Evolutionary conservation across 2,113 vertebrate genomes (phyloP).

Genomic region (Halcyon senegalensis): DNA sequence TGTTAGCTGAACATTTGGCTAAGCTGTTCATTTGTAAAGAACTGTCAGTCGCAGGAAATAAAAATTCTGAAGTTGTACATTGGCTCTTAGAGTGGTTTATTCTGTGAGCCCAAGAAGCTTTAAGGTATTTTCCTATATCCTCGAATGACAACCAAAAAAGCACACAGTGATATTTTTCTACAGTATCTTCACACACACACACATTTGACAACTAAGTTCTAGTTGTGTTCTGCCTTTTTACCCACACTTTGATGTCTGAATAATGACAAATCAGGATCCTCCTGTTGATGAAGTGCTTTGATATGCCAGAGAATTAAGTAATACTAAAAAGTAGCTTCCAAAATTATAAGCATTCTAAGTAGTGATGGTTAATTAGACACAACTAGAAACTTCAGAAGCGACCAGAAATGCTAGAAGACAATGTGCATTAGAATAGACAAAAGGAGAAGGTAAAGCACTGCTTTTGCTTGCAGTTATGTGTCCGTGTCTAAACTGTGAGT

Average conservation of each 20-base stretch:
- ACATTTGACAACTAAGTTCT: neutral
- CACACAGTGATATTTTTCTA: neutral
- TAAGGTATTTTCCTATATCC: neutral
- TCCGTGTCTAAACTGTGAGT: neutral
- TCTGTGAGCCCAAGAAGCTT: neutral
- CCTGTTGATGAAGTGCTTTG: neutral
- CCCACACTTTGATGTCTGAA: neutral
- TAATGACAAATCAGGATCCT: neutral
- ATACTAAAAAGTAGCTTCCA: neutral
- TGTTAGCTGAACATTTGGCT: neutral
- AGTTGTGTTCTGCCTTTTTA: neutral
- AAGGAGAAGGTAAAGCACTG: neutral
- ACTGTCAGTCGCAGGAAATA: neutral
- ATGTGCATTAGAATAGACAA: neutral
- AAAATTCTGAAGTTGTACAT: neutral
- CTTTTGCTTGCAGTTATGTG: neutral
- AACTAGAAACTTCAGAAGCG: neutral
- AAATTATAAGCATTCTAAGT: neutral
- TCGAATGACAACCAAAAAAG: neutral
- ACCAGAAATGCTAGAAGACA: neutral
- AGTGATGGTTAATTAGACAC: neutral
- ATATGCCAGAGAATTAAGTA: neutral
- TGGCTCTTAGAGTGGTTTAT: neutral
- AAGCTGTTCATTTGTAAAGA: neutral
- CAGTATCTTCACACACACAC: neutral